phyloP scores from a whole-genome alignment of 2,113 vertebrate species.

The Eurypyga helias region DNA sequence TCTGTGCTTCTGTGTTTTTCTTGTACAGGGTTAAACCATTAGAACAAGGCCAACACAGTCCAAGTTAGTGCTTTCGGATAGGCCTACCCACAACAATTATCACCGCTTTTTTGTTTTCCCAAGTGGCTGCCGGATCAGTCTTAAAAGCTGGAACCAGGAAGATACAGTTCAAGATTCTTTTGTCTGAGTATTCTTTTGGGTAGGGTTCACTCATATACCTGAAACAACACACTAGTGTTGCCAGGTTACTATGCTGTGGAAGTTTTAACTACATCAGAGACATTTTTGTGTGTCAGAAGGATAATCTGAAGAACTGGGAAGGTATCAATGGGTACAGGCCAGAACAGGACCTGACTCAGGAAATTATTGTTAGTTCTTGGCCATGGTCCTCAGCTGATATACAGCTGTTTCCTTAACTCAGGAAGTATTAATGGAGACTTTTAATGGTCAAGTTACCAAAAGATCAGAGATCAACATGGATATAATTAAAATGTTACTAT shows the following conservation, averaged over 20 bases:
- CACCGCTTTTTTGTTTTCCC: background rate
- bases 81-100: background rate
- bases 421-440: background rate
- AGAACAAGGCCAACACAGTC: background rate
- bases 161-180: background rate
- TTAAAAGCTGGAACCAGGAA: background rate
- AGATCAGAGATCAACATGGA: background rate
- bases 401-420: background rate
- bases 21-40: background rate
- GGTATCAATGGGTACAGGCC: background rate
- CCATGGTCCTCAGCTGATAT: background rate
- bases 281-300: background rate
- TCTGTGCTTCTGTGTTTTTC: background rate
- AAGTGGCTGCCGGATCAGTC: background rate
- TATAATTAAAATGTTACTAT: background rate
- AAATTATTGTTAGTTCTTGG: background rate
- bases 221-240: background rate
- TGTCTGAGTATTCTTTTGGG: background rate
- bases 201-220: background rate
- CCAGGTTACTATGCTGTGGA: background rate
- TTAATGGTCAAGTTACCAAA: background rate
- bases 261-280: background rate
- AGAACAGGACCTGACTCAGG: background rate
- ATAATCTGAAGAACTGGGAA: background rate
- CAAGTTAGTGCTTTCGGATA: background rate